Base-by-base conservation (phyloP, 2,888 invertebrate genomes). In the Rotaria socialis region DNA sequence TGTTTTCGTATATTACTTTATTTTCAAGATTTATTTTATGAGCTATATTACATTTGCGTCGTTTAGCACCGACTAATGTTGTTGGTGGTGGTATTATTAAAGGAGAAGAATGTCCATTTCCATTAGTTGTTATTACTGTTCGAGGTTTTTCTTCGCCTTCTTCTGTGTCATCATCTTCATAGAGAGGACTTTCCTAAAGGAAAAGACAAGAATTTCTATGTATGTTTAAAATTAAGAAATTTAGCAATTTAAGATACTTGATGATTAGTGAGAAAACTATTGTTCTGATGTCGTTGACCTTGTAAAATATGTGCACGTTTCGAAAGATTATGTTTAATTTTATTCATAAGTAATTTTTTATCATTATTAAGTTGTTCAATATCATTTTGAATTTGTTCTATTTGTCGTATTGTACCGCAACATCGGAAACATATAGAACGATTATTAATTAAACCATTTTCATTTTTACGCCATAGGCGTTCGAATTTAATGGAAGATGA, bases 121-220 rank as follows among this genome's bases (percentile, higher is more conserved):
- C 67, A 35, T 67, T 67, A 35, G 67, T 67, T 67, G 27, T 67
- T 35, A 67, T 67, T 67, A 67, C 67, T 67, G 67, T 67, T 67
- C 67, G 67, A 67, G 67, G 67, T 41, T 67, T 67, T 67, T 67
- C 67, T 80, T 80, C 80, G 8, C 80, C 43, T 47, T 80, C 80
- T 80, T 80, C 80, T 7, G 80, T 80, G 11, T 43, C 43, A 47
- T 80, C 47, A n/a, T 80, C 47, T 43, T 80, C 47, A 80, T 47
- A 80, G 24, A 43, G n/a, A 24, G 80, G 47, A 24, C 5, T 47
- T 47, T 47, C 2, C 47, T 80, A 47, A 7, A 80, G 22, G 47
- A 5, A 67, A 50, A 50, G 1, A 50, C 0, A 50, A 50, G 50
- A 11, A 50, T 50, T 11, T 50, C 8, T 50, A 50, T 50, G 14